Conservation (phyloP, 2,113 vertebrate species). For the Sitta europaea region DNA sequence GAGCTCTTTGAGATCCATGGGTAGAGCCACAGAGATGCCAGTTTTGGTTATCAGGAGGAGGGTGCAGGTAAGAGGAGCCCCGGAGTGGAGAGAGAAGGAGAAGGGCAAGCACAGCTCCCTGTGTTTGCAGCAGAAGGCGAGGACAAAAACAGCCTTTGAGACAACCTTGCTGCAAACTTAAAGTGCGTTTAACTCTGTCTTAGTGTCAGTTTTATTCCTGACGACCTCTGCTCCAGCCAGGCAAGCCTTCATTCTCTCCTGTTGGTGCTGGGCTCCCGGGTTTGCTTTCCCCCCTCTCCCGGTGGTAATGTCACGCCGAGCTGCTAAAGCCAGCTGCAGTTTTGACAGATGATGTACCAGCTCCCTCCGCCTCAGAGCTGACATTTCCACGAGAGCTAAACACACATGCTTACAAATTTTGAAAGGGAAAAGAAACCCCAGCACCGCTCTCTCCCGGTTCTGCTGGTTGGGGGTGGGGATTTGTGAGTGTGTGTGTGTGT, state of each 20-base stretch:
- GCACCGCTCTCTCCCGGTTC: not conserved
- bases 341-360: conserved; percentile 32
- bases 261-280: accelerated
- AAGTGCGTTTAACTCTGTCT: not conserved
- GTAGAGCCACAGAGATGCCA: not conserved
- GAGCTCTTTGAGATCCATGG: accelerated
- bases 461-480: not conserved
- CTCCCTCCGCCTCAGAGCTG: conserved; percentile 22
- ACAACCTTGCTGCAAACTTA: not conserved
- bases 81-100: accelerated
- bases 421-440: not conserved
- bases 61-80: not conserved
- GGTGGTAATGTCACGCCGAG: not conserved
- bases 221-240: not conserved
- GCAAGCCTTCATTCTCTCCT: not conserved
- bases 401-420: not conserved
- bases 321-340: conserved; percentile 40
- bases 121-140: not conserved
- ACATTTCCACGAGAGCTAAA: conserved; percentile 12
- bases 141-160: not conserved
- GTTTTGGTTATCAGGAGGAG: not conserved
- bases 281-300: not conserved
- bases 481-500: too few species aligned
- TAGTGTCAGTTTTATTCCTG: not conserved
- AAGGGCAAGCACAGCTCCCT: accelerated